Conservation (phyloP, 2,888 invertebrate species). For the Drosophila kokeensis region DNA sequence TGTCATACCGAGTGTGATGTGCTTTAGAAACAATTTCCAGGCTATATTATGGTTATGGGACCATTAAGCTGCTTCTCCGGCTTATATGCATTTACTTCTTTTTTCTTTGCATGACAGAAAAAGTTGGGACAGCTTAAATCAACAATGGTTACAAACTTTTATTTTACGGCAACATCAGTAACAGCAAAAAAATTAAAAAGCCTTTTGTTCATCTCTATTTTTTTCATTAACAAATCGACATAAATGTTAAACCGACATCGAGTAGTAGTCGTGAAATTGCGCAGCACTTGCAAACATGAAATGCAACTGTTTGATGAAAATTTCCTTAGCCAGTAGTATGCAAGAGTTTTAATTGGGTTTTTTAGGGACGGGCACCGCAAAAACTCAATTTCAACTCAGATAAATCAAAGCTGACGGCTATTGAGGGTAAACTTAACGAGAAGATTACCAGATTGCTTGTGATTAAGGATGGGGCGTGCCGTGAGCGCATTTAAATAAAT, state of each 20-base stretch:
- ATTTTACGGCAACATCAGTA: conserved; percentile 25
- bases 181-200: conserved; percentile 21
- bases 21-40: conserved; percentile 17
- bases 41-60: conserved; percentile 19
- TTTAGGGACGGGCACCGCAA: not conserved
- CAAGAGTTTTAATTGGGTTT: conserved; percentile 18
- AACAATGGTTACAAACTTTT: conserved; percentile 36
- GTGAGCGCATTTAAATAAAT: conserved; percentile 48
- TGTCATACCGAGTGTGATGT: not conserved
- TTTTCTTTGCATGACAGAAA: conserved; percentile 25
- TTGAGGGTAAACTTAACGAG: conserved; percentile 5
- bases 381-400: conserved; percentile 46
- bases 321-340: conserved; percentile 10
- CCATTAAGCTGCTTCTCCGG: conserved; percentile 5
- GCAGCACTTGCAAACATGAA: conserved; percentile 11
- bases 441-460: conserved; percentile 26
- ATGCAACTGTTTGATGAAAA: not conserved
- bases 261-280: conserved; percentile 7
- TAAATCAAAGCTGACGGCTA: conserved; percentile 39
- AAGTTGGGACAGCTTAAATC: conserved; percentile 48
- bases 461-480: conserved; percentile 27
- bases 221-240: conserved; percentile 22
- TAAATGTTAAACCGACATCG: conserved; percentile 17
- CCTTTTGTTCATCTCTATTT: conserved; percentile 3
- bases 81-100: conserved; percentile 39